Percentiles rank a stretch among this genome's conserved stretches.
These are phyloP conservation scores for Melanotaenia duboulayi DNA, from an alignment of 2,113 vertebrate genomes.

Conservation along the genomic window DNA sequence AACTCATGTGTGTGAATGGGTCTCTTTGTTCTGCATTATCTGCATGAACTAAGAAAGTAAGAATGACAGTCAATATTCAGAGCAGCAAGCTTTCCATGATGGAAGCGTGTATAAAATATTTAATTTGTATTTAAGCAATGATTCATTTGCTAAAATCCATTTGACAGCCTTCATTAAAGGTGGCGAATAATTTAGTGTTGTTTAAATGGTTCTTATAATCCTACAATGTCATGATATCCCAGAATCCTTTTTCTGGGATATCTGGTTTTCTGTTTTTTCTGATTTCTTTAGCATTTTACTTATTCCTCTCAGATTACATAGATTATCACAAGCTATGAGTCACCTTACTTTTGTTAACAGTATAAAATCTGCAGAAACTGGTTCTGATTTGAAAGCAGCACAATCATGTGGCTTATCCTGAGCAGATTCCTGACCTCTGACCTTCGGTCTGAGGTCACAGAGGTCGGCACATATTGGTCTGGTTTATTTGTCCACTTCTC, in stretches of 20 bases:
- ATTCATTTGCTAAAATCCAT: not conserved
- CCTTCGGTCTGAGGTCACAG: constrained; percentile 33
- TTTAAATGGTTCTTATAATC: not conserved
- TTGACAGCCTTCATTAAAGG: not conserved
- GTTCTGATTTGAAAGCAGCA: constrained; percentile 22
- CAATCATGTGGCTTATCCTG: constrained; percentile 32
- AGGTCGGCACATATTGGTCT: constrained; percentile 21
- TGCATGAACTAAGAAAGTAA: constrained; percentile 4
- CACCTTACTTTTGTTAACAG: not conserved
- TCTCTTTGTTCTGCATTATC: constrained; percentile 9
- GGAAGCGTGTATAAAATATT: not conserved
- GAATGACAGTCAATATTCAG: constrained; percentile 18
- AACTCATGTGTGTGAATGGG: constrained; percentile 27
- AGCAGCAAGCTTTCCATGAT: not conserved
- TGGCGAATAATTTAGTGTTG: not conserved
- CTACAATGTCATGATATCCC: not conserved
- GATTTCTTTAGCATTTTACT: not conserved
- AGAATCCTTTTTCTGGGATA: too few species aligned
- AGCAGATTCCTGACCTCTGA: constrained; percentile 56
- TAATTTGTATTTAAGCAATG: not conserved
- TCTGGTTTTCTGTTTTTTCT: too few species aligned
- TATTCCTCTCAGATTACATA: not conserved
- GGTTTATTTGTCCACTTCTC: constrained; percentile 55
- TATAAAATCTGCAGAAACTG: not conserved
- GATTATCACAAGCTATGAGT: not conserved